A percentile compares a stretch with the other conserved stretches of the same genome.
These are phyloP conservation scores for Eubucco bourcierii DNA, from an alignment of 2,113 vertebrate genomes.

Conservation along the genomic window DNA sequence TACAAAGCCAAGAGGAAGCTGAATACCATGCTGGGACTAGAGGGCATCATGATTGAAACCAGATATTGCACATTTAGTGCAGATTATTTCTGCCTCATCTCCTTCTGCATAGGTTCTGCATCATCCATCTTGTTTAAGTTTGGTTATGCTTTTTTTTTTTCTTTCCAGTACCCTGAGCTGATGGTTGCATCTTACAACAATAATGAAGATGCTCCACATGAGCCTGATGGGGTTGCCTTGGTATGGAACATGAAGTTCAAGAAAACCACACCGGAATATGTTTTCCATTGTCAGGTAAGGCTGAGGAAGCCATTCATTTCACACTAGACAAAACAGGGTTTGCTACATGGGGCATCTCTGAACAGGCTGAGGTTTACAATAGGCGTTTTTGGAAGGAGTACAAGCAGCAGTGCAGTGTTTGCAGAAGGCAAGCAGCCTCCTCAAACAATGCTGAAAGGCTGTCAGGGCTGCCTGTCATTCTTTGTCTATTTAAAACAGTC, in stretches of 20 bases:
- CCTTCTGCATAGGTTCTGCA: not conserved
- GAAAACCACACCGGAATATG: conserved; percentile 95
- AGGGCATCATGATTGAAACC: conserved; percentile 12
- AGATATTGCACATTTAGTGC: conserved; percentile 6
- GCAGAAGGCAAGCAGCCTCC: conserved; percentile 58
- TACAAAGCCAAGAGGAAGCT: not conserved
- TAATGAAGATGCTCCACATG: conserved; percentile 95
- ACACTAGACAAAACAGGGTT: not conserved
- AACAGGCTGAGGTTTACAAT: conserved; percentile 61
- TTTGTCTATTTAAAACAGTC: conserved; percentile 76
- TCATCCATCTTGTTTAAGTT: not conserved
- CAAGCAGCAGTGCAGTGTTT: conserved; percentile 65
- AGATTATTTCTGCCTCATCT: conserved; percentile 10
- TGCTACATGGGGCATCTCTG: conserved; percentile 1
- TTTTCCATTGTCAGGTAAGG: conserved; percentile 97
- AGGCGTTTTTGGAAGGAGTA: conserved; percentile 61
- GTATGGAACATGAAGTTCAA: conserved; percentile 99
- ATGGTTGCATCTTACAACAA: conserved; percentile 98
- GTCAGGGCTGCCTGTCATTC: conserved; percentile 69
- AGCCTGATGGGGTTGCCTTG: conserved; percentile 93
- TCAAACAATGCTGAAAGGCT: conserved; percentile 63
- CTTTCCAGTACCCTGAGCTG: conserved; percentile 89
- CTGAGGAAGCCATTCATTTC: not conserved
- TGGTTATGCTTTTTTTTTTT: not conserved
- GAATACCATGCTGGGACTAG: not conserved